Percentiles rank a stretch among this genome's conserved stretches.
Conservation (phyloP, 2,113 vertebrate species). For the Stigmatopora nigra region DNA sequence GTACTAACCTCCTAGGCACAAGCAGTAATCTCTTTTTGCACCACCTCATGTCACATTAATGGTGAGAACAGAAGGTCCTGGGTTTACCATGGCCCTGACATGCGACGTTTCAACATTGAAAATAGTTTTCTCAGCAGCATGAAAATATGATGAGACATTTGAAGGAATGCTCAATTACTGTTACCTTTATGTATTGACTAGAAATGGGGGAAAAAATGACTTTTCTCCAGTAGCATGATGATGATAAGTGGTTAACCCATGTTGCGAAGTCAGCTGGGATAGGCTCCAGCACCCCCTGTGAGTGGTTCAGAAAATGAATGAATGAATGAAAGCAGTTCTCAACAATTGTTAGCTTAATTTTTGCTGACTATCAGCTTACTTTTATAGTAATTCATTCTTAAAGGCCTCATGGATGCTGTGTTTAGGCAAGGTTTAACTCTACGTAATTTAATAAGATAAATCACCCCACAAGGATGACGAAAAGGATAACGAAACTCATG, state of each 20-base stretch:
- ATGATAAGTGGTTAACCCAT: no score
- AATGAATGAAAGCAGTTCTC: background rate
- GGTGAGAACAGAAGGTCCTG: constrained; percentile 1
- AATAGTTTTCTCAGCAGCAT: background rate
- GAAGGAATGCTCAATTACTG: background rate
- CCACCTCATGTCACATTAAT: constrained; percentile 2
- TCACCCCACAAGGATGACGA: background rate
- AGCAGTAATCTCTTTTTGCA: background rate
- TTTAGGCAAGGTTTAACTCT: background rate
- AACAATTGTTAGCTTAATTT: background rate
- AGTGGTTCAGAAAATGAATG: no score
- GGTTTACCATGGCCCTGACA: background rate
- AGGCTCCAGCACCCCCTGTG: no score
- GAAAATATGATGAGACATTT: background rate
- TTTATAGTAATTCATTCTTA: background rate
- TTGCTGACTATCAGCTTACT: background rate
- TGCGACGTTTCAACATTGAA: background rate
- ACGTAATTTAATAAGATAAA: background rate
- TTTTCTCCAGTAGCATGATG: no score
- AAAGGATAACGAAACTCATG: background rate
- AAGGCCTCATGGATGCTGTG: background rate
- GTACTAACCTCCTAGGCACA: background rate
- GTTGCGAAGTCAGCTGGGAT: no score
- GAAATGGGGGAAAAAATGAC: background rate
- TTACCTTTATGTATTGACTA: background rate